Evolutionary conservation across 2,113 vertebrate genomes (phyloP).

Genomic region (Cochlearius cochlearius): DNA sequence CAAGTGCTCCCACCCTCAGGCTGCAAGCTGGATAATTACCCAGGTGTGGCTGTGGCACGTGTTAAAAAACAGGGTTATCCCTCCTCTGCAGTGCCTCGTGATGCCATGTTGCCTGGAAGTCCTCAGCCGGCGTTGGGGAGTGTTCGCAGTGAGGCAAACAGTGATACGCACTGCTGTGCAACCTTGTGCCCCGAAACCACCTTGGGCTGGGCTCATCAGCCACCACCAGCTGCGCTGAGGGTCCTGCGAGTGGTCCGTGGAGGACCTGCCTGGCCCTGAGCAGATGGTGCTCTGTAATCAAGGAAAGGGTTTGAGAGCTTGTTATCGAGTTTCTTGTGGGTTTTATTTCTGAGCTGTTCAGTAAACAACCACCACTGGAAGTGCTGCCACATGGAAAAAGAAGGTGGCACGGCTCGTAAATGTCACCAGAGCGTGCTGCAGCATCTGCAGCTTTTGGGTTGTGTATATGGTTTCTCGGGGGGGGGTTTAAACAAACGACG

Average conservation of each 20-base stretch:
- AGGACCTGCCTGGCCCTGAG: not conserved
- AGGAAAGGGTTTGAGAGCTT: not conserved
- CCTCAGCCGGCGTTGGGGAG: fast-evolving
- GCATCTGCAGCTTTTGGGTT: not conserved
- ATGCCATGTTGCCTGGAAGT: not conserved
- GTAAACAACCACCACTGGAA: not conserved
- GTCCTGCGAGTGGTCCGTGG: fast-evolving
- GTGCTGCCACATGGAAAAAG: not conserved
- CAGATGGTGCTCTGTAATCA: not conserved
- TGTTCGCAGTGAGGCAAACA: not conserved
- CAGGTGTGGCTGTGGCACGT: not conserved
- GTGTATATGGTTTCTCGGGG: not conserved
- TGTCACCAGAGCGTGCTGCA: not conserved
- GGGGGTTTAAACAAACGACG: not conserved
- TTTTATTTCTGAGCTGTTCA: not conserved
- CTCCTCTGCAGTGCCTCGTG: not conserved
- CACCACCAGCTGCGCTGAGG: not conserved
- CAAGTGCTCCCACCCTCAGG: not conserved
- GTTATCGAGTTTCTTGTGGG: fast-evolving
- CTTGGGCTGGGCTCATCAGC: not conserved
- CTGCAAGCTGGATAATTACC: not conserved
- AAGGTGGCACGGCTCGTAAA: not conserved
- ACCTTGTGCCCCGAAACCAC: not conserved
- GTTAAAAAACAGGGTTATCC: not conserved
- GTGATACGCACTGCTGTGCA: not conserved